Evolutionary conservation across 2,888 invertebrate species (phyloP).

Genomic region (Aspidiotus rigidus): DNA sequence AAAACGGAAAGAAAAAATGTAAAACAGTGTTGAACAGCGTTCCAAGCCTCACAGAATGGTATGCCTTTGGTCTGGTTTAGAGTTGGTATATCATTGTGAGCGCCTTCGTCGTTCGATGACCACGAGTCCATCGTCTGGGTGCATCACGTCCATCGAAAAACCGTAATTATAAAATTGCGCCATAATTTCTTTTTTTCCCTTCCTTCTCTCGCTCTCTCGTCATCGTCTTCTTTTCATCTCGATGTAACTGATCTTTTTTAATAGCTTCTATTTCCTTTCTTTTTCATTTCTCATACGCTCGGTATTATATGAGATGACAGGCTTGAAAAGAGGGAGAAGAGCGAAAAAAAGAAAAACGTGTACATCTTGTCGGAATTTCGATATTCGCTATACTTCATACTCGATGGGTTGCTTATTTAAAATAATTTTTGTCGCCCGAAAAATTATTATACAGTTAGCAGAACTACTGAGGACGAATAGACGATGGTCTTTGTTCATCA

Average conservation of each 20-base stretch:
- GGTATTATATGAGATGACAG: not conserved
- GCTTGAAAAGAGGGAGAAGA: not conserved
- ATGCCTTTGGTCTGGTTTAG: not conserved
- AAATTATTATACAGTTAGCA: not conserved
- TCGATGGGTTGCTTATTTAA: not conserved
- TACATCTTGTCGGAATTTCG: not conserved
- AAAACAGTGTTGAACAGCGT: not conserved
- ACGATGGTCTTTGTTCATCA: too few relatives aligned
- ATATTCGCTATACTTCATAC: not conserved
- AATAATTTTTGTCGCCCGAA: not conserved
- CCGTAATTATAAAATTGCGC: constrained; percentile 4
- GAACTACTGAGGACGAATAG: too few relatives aligned
- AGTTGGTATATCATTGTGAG: too few relatives aligned
- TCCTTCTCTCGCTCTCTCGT: too few relatives aligned
- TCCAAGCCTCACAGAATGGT: not conserved
- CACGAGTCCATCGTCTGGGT: too few relatives aligned
- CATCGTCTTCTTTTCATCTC: not conserved
- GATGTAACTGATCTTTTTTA: constrained; percentile 3
- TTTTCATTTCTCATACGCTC: not conserved
- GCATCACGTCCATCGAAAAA: not conserved
- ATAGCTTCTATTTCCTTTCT: not conserved
- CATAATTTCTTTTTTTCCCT: not conserved
- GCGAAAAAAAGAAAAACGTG: constrained; percentile 1
- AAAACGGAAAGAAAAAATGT: not conserved
- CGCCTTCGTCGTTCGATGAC: not conserved